Conservation (phyloP, 2,797 vertebrate species). For the Coregonus suidteri region DNA sequence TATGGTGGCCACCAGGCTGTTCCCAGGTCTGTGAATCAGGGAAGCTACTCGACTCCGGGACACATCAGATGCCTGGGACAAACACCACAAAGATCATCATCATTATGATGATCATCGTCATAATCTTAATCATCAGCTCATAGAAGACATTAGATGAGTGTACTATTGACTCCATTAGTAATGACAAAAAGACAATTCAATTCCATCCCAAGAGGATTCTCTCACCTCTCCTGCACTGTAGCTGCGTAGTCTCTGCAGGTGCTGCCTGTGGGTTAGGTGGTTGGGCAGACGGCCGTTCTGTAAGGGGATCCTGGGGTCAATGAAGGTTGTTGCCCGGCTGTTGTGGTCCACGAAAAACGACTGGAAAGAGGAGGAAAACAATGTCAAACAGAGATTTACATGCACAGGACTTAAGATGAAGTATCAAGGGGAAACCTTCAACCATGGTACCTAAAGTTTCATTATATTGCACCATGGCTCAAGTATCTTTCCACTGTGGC, state of each 20-base stretch:
- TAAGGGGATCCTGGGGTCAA: constrained; percentile 94
- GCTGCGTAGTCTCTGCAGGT: constrained; percentile 95
- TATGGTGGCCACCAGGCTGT: constrained; percentile 89
- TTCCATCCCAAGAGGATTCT: not conserved
- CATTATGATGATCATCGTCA: not conserved
- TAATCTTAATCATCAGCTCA: not conserved
- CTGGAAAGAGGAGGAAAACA: constrained; percentile 62
- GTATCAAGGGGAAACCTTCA: not conserved
- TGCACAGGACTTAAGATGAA: not conserved
- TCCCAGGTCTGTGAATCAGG: constrained; percentile 85
- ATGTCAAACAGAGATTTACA: not conserved
- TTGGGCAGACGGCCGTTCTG: constrained; percentile 91
- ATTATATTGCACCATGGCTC: not conserved
- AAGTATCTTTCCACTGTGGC: too few species aligned
- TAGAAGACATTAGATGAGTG: not conserved
- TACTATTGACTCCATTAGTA: not conserved
- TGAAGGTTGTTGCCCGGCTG: constrained; percentile 94
- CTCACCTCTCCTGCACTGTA: constrained; percentile 93
- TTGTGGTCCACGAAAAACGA: constrained; percentile 99
- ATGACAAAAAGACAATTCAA: not conserved
- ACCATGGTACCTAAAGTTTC: not conserved
- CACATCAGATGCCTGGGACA: constrained; percentile 89
- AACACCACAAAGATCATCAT: not conserved
- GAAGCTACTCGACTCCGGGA: constrained; percentile 90
- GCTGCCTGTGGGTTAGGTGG: constrained; percentile 90